Evolutionary conservation across 2,797 vertebrate species (phyloP).

Genomic region (Chiloscyllium punctatum): DNA sequence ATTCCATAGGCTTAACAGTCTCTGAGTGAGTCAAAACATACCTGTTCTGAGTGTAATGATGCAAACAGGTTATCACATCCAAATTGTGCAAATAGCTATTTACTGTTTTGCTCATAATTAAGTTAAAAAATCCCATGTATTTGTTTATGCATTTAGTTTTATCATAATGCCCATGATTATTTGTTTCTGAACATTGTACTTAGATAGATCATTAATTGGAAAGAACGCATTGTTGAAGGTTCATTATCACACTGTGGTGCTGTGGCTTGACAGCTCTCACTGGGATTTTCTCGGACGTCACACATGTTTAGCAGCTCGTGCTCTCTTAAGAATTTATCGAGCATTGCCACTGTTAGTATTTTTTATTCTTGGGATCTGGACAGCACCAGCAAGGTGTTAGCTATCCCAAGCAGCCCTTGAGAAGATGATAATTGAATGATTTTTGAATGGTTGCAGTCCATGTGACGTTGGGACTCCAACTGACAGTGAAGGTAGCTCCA

Average conservation of each 20-base stretch:
- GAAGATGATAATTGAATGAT: background rate
- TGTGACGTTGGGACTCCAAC: background rate
- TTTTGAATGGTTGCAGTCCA: background rate
- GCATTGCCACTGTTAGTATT: background rate
- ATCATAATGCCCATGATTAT: background rate
- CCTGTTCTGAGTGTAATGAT: background rate
- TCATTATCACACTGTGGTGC: background rate
- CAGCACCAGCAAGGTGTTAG: background rate
- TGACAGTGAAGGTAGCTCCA: background rate
- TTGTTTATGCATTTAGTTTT: background rate
- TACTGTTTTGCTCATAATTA: background rate
- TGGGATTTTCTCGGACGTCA: background rate
- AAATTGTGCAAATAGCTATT: background rate
- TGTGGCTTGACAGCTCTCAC: background rate
- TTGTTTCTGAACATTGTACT: background rate
- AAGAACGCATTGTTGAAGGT: background rate
- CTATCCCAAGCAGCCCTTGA: background rate
- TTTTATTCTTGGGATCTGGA: background rate
- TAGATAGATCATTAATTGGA: background rate
- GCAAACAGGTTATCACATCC: background rate
- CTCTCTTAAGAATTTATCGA: background rate
- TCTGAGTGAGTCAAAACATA: too few relatives aligned
- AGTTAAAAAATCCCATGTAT: background rate
- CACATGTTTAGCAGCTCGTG: background rate
- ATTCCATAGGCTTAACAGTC: too few relatives aligned